Evolutionary conservation across 2,888 invertebrate genomes (phyloP), one percentile per base, ranked within the genome.

Genomic region (Brenthis daphne): DNA sequence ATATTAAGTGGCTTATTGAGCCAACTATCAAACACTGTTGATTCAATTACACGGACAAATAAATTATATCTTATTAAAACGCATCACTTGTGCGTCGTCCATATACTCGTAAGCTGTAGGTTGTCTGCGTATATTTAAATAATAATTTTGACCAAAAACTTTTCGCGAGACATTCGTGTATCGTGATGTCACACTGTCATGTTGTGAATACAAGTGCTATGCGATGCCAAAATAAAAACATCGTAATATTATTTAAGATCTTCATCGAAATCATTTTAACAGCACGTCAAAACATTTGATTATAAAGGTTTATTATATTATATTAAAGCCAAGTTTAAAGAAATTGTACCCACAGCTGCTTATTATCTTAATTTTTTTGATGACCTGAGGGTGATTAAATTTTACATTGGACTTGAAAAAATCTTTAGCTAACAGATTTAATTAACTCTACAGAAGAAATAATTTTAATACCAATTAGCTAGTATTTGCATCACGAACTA

Each of bases 101-200:
- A 24, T 58, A 60, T 16, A 16, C 16, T 16, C 16, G 16, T 67
- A 61, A 60, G 60, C 54, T 60, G 16, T 12, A 24, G 11, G 24
- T 29, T 37, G 13, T 37, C 16, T 37, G 8, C 20, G 20, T 37
- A 20, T 53, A 20, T 20, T 53, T 43, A 37, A 63, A 53, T 63
- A 53, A 53, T 37, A 37, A 63, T 61, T 51, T 61, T 11, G 8
- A 48, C 29, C n/a, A 33, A 20, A 51, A 33, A 63, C 11, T 50
- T 69, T 51, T 65, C 77, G 64, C 57, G 55, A 64, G 79, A 82
- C 82, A 85, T 86, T 85, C 78, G 79, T 78, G 77, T 80, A 80
- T 82, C 82, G 80, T 88, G 88, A 88, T 87, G 88, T 90, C 88
- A 89, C 84, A 85, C 79, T 83, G 86, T 87, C 85, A 84, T 81